phyloP scores from a whole-genome alignment of 2,888 invertebrate species.

The Drosophila kokeensis region DNA sequence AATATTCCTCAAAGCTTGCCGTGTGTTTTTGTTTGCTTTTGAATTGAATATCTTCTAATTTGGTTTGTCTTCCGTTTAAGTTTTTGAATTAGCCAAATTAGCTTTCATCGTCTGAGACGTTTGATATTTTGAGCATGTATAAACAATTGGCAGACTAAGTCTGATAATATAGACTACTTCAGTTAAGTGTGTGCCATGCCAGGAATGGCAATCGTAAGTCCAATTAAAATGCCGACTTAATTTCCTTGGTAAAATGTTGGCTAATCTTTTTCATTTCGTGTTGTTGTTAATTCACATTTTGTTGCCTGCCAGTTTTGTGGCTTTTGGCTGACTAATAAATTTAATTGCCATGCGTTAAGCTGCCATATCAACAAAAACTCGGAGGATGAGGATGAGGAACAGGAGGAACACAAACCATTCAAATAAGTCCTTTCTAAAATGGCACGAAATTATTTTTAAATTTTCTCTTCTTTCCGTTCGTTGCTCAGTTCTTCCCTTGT shows the following conservation, averaged over 20 bases:
- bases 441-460: conserved; percentile 60
- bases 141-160: background rate
- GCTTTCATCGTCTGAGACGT: background rate
- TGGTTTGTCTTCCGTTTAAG: background rate
- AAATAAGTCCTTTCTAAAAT: conserved; percentile 36
- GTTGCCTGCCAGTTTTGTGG: conserved; percentile 21
- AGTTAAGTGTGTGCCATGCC: background rate
- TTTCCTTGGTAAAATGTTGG: conserved; percentile 5
- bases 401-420: conserved; percentile 23
- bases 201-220: conserved; percentile 9
- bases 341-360: conserved; percentile 64
- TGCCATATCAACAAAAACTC: conserved; percentile 36
- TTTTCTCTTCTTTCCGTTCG: conserved; percentile 24
- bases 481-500: conserved; percentile 34
- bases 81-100: background rate
- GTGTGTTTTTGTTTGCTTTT: background rate
- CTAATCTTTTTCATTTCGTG: conserved; percentile 7
- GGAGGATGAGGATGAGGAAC: background rate
- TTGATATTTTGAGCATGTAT: background rate
- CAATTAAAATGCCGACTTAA: conserved; percentile 30
- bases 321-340: conserved; percentile 61
- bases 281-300: conserved; percentile 34
- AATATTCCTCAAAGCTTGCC: background rate
- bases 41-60: background rate
- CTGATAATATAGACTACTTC: background rate